A percentile compares a stretch with the other conserved stretches of the same genome.
phyloP scores from a whole-genome alignment of 1,140 invertebrate species.

The Epicauta chinensis region DNA sequence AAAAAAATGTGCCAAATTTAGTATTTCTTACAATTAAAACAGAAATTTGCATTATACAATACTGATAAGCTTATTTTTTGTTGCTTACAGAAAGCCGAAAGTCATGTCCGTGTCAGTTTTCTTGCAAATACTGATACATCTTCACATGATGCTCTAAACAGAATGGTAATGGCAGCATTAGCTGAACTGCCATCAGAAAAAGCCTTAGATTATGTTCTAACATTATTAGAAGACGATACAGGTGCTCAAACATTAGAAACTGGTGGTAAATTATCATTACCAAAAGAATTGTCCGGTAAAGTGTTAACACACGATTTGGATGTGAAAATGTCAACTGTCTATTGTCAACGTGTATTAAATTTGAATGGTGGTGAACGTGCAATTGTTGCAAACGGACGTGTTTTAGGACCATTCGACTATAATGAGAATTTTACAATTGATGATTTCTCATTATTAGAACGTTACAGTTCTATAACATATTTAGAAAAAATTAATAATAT shows the following conservation, averaged over 20 bases:
- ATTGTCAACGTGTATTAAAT: conserved; percentile 51
- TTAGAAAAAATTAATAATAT: conserved; percentile 70
- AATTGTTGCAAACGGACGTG: conserved; percentile 83
- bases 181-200: conserved; percentile 53
- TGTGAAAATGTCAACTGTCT: conserved; percentile 55
- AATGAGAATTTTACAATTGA: conserved; percentile 80
- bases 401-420: conserved; percentile 76
- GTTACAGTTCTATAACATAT: conserved; percentile 64
- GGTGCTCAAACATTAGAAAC: conserved; percentile 35
- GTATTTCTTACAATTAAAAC: too few relatives aligned
- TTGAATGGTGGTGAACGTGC: conserved; percentile 54
- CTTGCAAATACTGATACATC: conserved; percentile 56
- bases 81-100: conserved; percentile 46
- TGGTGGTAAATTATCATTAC: conserved; percentile 1
- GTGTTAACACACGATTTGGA: conserved; percentile 44
- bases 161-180: conserved; percentile 55
- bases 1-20: too few relatives aligned
- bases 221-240: conserved; percentile 57
- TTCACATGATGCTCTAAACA: conserved; percentile 48
- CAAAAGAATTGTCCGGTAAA: conserved; percentile 30
- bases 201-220: conserved; percentile 59
- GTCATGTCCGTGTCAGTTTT: conserved; percentile 55
- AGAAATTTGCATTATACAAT: too few relatives aligned
- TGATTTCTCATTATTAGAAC: conserved; percentile 87
- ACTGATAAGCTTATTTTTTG: not conserved